Base-by-base conservation (phyloP, 1,140 invertebrate species). In the Homarus americanus region DNA sequence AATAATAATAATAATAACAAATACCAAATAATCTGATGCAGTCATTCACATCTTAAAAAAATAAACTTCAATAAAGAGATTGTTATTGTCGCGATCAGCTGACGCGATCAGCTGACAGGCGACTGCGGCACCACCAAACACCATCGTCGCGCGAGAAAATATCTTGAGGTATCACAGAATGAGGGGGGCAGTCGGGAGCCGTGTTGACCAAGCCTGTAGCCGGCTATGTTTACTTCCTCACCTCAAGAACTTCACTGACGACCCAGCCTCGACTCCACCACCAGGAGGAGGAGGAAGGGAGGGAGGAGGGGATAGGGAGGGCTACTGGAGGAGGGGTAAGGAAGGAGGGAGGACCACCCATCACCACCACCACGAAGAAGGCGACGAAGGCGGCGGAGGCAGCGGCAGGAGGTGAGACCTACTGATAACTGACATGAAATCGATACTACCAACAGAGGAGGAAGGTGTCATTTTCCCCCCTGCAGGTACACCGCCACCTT, bases 361-460 rank as follows among this genome's bases (percentile, higher is more conserved):
- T 1, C 44, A 4, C 53, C 24, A 4, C 24, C 15, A 20, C 53
- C 15, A 4, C 63, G 28, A 32, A 4, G 24, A 32, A 24, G n/a
- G 12, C 63, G 63, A 32, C 63, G 63, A 5, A 28, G 63, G 12
- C 63, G 63, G n/a, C 63, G n/a, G 63, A 24, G 28, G 28, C 7
- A 24, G 63, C 53, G 15, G 12, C 53, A 58, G 53, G 5, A 69
- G 58, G 63, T 69, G 63, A 69, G n/a, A 69, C 63, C 63, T 69
- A 69, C 63, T 69, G 63, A 69, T 69, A 69, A 69, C 63, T 9
- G 63, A 69, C 63, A 69, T 69, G 63, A 69, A 69, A 69, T 69
- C 63, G 63, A 69, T 69, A 69, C 63, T 69, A 69, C 63, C 63
- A 69, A 69, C 32, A 69, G 63, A 24, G 63, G 24, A 69, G 63